Evolutionary conservation across 2,113 vertebrate genomes (phyloP), one percentile per base, ranked within the genome.

Genomic region (Sisor rabdophorus): DNA sequence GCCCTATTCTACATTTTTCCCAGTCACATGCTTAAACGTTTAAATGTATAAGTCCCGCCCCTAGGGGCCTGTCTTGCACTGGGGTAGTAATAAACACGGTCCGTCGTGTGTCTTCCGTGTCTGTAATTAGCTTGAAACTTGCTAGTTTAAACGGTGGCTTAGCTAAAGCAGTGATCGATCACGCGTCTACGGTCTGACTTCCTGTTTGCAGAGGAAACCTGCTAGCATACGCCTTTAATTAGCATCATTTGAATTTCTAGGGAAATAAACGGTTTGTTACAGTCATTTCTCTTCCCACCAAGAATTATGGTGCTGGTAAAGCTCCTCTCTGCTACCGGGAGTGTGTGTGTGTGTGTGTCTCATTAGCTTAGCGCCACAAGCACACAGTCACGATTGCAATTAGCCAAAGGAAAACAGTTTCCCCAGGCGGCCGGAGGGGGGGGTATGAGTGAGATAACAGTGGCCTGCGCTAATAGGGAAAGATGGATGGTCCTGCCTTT

Each of bases 371-470:
- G 76, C 50, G 55, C 55, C 11, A 50, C 52, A 72, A 78, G 77
- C 77, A 64, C n/a, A 36, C 59, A 72, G 60, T 52, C 24, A 78
- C 60, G 13, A 32, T 61, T 61, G 60, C 77, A 73, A 78, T 78
- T 78, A 78, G 52, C 70, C 10, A 17, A 72, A 78, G 70, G 77
- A 72, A 78, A 78, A 78, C 77, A 72, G 59, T 78, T 78, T 78
- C 69, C 60, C 44, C 69, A 78, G 69, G 52, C 52, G 26, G 70
- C 50, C 20, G 3, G 69, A 36, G 40, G 10, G 70, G n/a, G 55
- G 71, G 73, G 73, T 78, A 73, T 73, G 77, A 78, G 69, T 78
- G 77, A 78, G 60, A 78, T 72, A 72, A 69, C 77, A 73, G 70
- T 78, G 77, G 77, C 24, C 77, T 28, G 77, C 2, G 19, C 69